Evolutionary conservation across 2,113 vertebrate genomes (phyloP).

Genomic region (Alethe castanea): DNA sequence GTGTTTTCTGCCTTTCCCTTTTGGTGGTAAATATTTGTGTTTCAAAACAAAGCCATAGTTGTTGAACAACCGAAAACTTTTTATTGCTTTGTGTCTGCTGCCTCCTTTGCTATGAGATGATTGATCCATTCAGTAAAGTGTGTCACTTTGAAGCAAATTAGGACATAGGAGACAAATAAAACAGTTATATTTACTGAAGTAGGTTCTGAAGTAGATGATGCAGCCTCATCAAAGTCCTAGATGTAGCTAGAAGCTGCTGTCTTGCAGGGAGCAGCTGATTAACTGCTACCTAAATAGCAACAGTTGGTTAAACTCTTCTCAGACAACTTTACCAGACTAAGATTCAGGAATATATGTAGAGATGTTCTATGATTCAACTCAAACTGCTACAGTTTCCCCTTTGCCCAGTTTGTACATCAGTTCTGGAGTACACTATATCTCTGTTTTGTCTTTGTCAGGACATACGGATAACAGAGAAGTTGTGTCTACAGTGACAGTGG

Average conservation of each 20-base stretch:
- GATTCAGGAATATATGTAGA: neutral
- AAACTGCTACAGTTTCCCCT: neutral
- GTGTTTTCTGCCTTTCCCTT: neutral
- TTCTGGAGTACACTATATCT: neutral
- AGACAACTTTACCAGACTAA: neutral
- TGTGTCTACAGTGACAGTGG: neutral
- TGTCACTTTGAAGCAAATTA: neutral
- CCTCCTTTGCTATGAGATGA: neutral
- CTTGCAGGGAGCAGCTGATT: neutral
- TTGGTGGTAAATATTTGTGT: neutral
- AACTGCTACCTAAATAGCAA: neutral
- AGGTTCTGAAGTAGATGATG: neutral
- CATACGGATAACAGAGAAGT: rapidly evolving
- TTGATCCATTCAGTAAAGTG: neutral
- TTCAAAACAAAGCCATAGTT: neutral
- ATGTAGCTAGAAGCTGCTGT: neutral
- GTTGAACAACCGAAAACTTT: neutral
- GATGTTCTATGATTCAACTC: neutral
- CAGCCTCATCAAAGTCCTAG: neutral
- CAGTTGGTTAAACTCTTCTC: neutral
- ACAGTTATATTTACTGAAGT: neutral
- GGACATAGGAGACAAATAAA: neutral
- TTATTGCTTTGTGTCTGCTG: neutral
- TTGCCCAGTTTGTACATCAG: neutral
- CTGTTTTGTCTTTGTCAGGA: neutral